Evolutionary conservation across 2,888 invertebrate species (phyloP), one percentile per base, ranked within the genome.

Genomic region (Crocallis elinguaria): DNA sequence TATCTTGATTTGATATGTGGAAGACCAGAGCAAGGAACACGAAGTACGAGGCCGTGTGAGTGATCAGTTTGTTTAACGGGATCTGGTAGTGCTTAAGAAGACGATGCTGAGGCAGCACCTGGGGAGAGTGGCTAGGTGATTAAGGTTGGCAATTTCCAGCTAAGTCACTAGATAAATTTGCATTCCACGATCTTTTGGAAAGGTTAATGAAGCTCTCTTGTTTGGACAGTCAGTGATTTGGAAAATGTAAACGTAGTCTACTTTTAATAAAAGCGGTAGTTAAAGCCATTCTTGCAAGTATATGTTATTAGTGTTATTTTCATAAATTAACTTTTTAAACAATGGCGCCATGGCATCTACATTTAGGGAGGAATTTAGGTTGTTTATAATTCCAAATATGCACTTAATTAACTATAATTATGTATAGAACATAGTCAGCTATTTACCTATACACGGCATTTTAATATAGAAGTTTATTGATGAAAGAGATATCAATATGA

Each of bases 1-100:
- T 94, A 74, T 93, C 93, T 71, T 91, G 82, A 79, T 93, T 93
- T 19, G 93, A 94, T 68, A 93, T 92, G 38, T 92, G 66, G 73
- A 94, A 94, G 54, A 95, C 91, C 56, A 95, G 76, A 1, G 92
- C 71, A 39, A 95, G 90, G 82, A 95, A 96, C 55, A 94, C 83
- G 46, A 94, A 73, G 75, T 95, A 95, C 9, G 94, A 93, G 11
- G 94, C 92, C 4, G 93, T 88, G 69, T 94, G 94, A 43, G 94
- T 94, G 66, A 96, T 93, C 85, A 95, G 94, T 82, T 94, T 94
- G 78, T 95, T 95, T 60, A 95, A 88, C 19, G 95, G 95, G 66
- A 94, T 90, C 63, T 88, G 85, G 91, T 92, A 94, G 71, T 92
- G 90, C 53, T 83, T 88, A 12, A 93, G 88, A 44, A 85, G 72